A percentile compares a stretch with the other conserved stretches of the same genome.
phyloP scores from a whole-genome alignment of 2,113 vertebrate species.

The Monarcha castaneiventris region DNA sequence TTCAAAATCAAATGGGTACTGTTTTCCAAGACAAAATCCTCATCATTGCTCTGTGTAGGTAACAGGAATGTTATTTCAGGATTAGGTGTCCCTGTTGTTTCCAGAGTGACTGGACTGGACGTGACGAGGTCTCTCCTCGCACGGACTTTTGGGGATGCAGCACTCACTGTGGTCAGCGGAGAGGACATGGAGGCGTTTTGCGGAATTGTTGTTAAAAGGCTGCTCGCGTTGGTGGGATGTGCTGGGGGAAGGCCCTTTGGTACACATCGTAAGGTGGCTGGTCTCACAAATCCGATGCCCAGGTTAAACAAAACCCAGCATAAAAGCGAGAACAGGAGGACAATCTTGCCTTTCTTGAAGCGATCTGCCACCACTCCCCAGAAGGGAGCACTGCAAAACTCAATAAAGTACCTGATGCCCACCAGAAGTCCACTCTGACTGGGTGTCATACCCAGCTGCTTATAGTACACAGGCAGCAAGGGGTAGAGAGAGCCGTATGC shows the following conservation, averaged over 20 bases:
- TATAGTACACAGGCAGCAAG: conserved; percentile 91
- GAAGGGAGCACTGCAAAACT: conserved; percentile 98
- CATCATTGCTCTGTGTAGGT: background rate
- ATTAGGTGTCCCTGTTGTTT: background rate
- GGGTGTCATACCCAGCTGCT: conserved; percentile 93
- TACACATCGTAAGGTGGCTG: conserved; percentile 84
- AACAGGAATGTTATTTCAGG: background rate
- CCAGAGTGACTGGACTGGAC: background rate
- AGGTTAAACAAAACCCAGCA: conserved; percentile 96
- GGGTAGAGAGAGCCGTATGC: conserved; percentile 96
- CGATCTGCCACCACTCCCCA: conserved; percentile 97
- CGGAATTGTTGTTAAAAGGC: background rate
- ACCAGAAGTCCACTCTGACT: conserved; percentile 92
- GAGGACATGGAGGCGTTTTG: background rate
- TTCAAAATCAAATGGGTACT: background rate
- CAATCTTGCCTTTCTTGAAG: conserved; percentile 89
- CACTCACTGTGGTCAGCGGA: background rate
- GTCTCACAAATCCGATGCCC: conserved; percentile 91
- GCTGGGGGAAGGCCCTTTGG: conserved; percentile 66
- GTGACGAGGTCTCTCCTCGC: conserved; percentile 46
- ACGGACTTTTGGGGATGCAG: background rate
- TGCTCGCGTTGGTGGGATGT: conserved; percentile 72
- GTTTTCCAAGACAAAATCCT: background rate
- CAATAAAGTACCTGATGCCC: conserved; percentile 96
- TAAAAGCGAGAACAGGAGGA: conserved; percentile 91